Evolutionary conservation across 2,888 invertebrate genomes (phyloP).

Genomic region (Trichopoda pennipes): DNA sequence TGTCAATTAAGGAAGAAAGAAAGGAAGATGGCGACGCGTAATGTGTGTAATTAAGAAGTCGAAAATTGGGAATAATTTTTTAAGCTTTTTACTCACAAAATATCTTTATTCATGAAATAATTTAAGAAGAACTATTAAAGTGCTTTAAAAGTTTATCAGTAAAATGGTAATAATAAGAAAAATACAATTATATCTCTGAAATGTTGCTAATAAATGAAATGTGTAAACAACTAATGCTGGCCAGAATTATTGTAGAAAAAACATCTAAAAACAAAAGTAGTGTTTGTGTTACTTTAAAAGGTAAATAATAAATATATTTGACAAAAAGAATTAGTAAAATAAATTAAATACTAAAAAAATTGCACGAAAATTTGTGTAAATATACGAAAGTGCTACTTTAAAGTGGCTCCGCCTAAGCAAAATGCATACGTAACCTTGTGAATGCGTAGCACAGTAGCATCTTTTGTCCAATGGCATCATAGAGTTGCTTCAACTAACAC

Average conservation of each 20-base stretch:
- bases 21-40: conserved; percentile 69
- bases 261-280: conserved; percentile 66
- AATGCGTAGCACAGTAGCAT: conserved; percentile 80
- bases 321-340: background rate
- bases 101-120: conserved; percentile 34
- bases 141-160: background rate
- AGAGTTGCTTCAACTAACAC: conserved; percentile 43
- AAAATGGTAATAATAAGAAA: conserved; percentile 7
- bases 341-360: background rate
- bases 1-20: conserved; percentile 51
- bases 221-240: conserved; percentile 45
- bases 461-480: conserved; percentile 73
- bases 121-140: conserved; percentile 24
- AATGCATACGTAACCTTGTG: conserved; percentile 80
- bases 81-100: conserved; percentile 14
- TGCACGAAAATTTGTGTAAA: conserved; percentile 16
- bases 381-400: conserved; percentile 56
- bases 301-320: conserved; percentile 73
- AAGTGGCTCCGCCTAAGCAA: conserved; percentile 61
- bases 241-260: conserved; percentile 56
- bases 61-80: conserved; percentile 67
- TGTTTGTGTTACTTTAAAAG: conserved; percentile 76
- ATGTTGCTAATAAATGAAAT: conserved; percentile 23
- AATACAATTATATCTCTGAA: conserved; percentile 12
- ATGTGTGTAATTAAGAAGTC: conserved; percentile 75